Conservation (phyloP, 2,888 invertebrate genomes). For the Apamea crenata region DNA sequence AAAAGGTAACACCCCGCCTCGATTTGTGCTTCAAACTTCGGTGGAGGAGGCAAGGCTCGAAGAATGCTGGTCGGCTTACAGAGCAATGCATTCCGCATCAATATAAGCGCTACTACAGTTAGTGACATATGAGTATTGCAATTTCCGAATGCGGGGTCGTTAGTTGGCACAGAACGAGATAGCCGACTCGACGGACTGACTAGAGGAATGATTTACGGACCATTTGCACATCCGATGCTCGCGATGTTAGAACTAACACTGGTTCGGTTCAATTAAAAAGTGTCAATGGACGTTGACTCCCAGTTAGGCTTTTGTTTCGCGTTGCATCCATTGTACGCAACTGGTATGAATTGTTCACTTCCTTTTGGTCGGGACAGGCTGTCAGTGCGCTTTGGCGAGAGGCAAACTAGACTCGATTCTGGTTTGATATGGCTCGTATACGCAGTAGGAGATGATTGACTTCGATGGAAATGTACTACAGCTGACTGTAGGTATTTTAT, state of each 20-base stretch:
- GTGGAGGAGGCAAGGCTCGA: conserved; percentile 70
- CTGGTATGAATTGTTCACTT: conserved; percentile 72
- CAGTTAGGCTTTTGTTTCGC: conserved; percentile 73
- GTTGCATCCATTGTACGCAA: conserved; percentile 64
- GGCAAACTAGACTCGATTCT: conserved; percentile 54
- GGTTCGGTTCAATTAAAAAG: conserved; percentile 77
- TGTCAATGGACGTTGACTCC: conserved; percentile 75
- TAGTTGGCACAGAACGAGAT: conserved; percentile 76
- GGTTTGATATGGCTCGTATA: conserved; percentile 44
- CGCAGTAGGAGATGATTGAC: conserved; percentile 35
- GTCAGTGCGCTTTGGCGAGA: conserved; percentile 44
- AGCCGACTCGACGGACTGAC: conserved; percentile 75
- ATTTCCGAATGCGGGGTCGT: conserved; percentile 85
- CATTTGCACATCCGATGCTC: conserved; percentile 77
- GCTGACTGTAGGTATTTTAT: background rate
- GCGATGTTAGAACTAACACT: conserved; percentile 71
- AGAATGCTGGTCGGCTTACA: conserved; percentile 72
- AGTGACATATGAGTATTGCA: conserved; percentile 87
- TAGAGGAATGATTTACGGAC: conserved; percentile 80
- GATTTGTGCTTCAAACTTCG: conserved; percentile 57
- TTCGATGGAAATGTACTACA: conserved; percentile 9
- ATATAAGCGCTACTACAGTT: conserved; percentile 79
- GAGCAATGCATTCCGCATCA: conserved; percentile 80
- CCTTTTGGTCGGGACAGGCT: conserved; percentile 62
- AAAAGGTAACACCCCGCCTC: conserved; percentile 60